Conservation (phyloP, 64 coral and sea anemone genomes). For the Cladopsammia gracilis region DNA sequence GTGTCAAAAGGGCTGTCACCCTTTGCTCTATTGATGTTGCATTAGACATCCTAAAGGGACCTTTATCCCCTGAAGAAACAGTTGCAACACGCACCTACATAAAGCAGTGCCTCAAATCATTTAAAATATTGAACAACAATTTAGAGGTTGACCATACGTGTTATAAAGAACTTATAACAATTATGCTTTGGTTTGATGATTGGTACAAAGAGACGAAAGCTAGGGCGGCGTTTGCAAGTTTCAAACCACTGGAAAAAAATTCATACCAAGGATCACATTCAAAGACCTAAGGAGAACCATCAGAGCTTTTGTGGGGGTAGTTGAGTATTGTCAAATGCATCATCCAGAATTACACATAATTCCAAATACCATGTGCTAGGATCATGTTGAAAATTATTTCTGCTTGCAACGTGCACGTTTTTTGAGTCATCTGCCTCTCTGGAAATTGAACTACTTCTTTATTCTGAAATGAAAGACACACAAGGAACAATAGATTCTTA, state of each 20-base stretch:
- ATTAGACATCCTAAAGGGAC: no score
- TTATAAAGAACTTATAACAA: no score
- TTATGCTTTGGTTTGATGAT: conserved; percentile 63
- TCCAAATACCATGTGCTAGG: conserved; percentile 26
- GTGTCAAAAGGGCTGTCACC: no score
- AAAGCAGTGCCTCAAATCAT: no score
- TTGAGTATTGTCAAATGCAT: conserved; percentile 35
- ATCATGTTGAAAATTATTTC: conserved; percentile 64
- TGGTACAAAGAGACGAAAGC: conserved; percentile 33
- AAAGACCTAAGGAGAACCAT: conserved; percentile 47
- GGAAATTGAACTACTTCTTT: background rate
- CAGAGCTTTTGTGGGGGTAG: conserved; percentile 28
- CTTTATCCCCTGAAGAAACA: no score
- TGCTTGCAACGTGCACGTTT: conserved; percentile 3
- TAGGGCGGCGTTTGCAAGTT: background rate
- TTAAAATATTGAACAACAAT: no score
- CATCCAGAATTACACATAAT: conserved; percentile 21
- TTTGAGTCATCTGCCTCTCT: conserved; percentile 10
- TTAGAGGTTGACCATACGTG: no score
- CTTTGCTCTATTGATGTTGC: no score
- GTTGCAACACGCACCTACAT: no score
- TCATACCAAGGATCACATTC: conserved; percentile 24
- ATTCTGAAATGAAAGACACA: background rate
- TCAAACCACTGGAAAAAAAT: conserved; percentile 61
- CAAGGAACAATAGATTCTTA: conserved; percentile 6